A percentile compares a stretch with the other conserved stretches of the same genome.
Conservation (phyloP, 2,113 vertebrate genomes). For the Bostrychus sinensis region DNA sequence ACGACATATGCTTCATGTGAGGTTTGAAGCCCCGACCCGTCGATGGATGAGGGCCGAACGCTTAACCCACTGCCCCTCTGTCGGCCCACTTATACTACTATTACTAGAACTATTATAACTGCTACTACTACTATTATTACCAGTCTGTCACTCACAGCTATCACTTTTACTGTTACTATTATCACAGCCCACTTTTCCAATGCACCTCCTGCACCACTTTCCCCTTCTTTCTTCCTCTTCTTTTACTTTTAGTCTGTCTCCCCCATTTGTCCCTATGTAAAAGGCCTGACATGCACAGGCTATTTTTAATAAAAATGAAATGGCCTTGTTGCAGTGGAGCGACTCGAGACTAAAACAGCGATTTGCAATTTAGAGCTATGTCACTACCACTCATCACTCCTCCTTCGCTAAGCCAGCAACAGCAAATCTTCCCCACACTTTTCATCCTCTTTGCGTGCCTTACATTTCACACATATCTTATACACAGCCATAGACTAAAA, state of each 20-base stretch:
- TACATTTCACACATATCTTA: constrained; percentile 50
- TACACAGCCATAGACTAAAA: constrained; percentile 40
- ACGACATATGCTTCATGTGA: no score
- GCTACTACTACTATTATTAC: no score
- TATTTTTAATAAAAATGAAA: constrained; percentile 78
- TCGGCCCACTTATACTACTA: no score
- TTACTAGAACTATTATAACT: no score
- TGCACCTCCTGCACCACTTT: not conserved
- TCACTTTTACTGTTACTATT: no score
- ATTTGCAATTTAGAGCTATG: constrained; percentile 79
- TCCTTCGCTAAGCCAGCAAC: constrained; percentile 55
- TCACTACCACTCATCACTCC: constrained; percentile 74
- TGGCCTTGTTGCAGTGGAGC: constrained; percentile 65
- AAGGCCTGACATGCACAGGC: constrained; percentile 67
- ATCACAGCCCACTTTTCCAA: no score
- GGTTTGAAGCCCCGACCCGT: no score
- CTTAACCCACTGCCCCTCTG: no score
- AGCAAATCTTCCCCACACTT: constrained; percentile 66
- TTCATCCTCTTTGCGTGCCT: constrained; percentile 61
- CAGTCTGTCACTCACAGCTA: no score
- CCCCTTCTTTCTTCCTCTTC: not conserved
- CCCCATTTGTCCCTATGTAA: constrained; percentile 50
- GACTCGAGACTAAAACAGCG: constrained; percentile 75
- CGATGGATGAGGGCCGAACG: no score
- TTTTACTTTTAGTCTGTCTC: constrained; percentile 26